Evolutionary conservation across 1,140 invertebrate genomes (phyloP), one percentile per base, ranked within the genome.

Genomic region (Xylocopa sonorina): DNA sequence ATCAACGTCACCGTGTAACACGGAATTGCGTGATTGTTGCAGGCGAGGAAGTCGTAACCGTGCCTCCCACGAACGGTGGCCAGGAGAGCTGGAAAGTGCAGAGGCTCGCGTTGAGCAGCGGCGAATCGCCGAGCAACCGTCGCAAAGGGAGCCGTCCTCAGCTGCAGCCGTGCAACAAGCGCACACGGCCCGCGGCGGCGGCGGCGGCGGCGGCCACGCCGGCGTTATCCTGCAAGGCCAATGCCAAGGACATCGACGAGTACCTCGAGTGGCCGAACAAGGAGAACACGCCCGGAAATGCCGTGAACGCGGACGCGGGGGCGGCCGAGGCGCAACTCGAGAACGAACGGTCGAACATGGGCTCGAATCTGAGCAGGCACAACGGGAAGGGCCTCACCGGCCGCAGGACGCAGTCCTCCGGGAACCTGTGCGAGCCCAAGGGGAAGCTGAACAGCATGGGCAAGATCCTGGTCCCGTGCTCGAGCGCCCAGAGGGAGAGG

Each of bases 301-400:
- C 66, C 74, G 80, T 84, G 73, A 89, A 83, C 24, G 7, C 0
- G 0, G 32, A 2, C 48, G 68, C 81, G 29, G 57, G 57, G n/a
- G 68, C 64, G 16, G 58, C 73, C 46, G 62, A 77, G 62, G 57
- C 58, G 2, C 46, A 63, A 24, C 34, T 60, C 24, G 64, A 73
- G 12, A 57, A 12, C 16, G 69, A 80, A 64, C 62, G 74, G 29
- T 16, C 66, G 50, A 89, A 89, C 76, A 96, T 96, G 96, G 96
- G 96, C 82, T 95, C 95, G 38, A 96, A 96, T 92, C 93, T 96
- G 75, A 96, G 95, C 90, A 94, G 95, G 50, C 95, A 95, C 88
- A 95, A 94, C 79, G 94, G 94, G 75, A 96, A 96, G 90, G 95
- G 94, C 78, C 92, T 95, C 85, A 93, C 94, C 24, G 95, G 95